These are phyloP conservation scores for Hipparchia semele DNA, from an alignment of 2,888 invertebrate species.

Conservation along the genomic window DNA sequence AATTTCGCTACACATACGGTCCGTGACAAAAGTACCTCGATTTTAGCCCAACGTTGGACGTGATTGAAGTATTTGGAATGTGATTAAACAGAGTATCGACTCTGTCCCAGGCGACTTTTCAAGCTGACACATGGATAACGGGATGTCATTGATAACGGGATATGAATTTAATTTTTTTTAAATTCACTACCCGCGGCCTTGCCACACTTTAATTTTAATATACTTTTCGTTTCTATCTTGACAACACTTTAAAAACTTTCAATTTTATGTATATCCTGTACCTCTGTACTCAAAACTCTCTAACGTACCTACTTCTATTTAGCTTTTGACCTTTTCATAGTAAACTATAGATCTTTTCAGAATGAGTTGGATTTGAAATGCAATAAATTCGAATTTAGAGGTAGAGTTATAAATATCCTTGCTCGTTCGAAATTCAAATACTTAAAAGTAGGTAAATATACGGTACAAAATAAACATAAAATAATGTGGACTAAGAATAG, in stretches of 20 bases:
- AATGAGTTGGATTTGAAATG: slow-evolving; percentile 16
- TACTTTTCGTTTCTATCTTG: no score
- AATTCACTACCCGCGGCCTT: no score
- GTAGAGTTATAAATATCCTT: slow-evolving; percentile 26
- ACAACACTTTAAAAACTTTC: background rate
- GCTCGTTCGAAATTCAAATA: background rate
- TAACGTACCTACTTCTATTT: background rate
- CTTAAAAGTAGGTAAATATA: no score
- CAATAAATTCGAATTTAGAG: slow-evolving; percentile 20
- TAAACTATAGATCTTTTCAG: background rate
- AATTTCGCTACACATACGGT: slow-evolving; percentile 48
- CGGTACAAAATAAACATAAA: background rate
- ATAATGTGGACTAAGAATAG: no score
- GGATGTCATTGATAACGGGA: no score
- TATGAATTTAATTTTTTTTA: no score
- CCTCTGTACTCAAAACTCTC: background rate
- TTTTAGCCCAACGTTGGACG: slow-evolving; percentile 14
- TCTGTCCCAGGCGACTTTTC: no score
- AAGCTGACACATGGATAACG: no score
- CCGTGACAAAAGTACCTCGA: slow-evolving; percentile 20
- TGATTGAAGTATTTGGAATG: slow-evolving; percentile 1
- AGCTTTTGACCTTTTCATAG: slow-evolving; percentile 14
- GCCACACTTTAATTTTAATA: no score
- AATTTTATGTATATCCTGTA: background rate
- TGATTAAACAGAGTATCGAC: background rate